These are phyloP conservation scores for Scaptomyza caliginosa DNA, from an alignment of 2,888 invertebrate genomes.

Conservation along the genomic window DNA sequence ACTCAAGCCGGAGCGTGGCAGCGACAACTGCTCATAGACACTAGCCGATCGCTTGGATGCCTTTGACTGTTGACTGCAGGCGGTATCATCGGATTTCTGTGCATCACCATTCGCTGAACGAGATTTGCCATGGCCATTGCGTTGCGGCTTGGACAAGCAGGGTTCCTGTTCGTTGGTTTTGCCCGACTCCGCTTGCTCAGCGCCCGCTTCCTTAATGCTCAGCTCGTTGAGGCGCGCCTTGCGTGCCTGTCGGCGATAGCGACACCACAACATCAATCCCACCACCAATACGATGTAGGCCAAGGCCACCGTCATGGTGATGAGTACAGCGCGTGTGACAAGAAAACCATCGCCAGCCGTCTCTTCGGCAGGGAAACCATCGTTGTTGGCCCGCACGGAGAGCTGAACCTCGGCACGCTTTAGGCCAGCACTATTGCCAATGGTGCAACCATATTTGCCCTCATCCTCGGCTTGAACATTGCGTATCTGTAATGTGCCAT, in stretches of 20 bases:
- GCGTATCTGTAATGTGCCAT: conserved; percentile 92
- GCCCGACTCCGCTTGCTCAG: conserved; percentile 70
- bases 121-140: conserved; percentile 81
- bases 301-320: conserved; percentile 95
- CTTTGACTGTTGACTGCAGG: conserved; percentile 87
- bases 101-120: conserved; percentile 85
- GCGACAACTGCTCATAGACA: conserved; percentile 90
- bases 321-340: conserved; percentile 95
- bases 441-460: conserved; percentile 96
- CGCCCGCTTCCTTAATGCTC: conserved; percentile 86
- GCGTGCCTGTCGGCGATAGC: conserved; percentile 88
- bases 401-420: conserved; percentile 92
- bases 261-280: conserved; percentile 96
- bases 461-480: conserved; percentile 91
- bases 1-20: conserved; percentile 89
- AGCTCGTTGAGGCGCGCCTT: conserved; percentile 85
- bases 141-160: conserved; percentile 81
- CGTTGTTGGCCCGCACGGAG: conserved; percentile 89
- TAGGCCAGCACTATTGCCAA: conserved; percentile 96
- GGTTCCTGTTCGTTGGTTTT: conserved; percentile 83
- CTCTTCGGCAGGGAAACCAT: conserved; percentile 82
- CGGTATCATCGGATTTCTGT: conserved; percentile 87
- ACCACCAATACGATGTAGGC: conserved; percentile 96
- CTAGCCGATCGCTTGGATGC: conserved; percentile 85
- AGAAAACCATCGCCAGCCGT: conserved; percentile 88